These are phyloP conservation scores for Galagoides demidoff DNA, from an alignment of 2,797 vertebrate species.

Conservation along the genomic window DNA sequence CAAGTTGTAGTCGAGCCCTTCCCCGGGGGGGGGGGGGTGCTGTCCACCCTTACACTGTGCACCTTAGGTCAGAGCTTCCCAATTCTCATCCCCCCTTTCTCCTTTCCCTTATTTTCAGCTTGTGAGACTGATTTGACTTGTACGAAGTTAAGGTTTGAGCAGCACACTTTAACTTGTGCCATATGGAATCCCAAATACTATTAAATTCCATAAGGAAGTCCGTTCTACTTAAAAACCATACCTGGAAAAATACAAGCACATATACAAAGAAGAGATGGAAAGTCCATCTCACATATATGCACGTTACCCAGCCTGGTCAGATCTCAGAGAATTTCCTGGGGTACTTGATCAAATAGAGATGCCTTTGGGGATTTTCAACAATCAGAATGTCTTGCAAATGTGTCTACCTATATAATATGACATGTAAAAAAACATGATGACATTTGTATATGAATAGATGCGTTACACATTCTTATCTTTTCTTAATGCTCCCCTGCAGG, in stretches of 20 bases:
- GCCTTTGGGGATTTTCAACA: not conserved
- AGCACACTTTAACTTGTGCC: not conserved
- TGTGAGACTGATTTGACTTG: not conserved
- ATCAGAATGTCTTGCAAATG: not conserved
- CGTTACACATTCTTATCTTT: not conserved
- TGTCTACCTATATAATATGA: not conserved
- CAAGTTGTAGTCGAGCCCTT: too few species aligned
- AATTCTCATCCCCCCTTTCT: too few species aligned
- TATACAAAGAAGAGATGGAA: not conserved
- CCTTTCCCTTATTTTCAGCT: not conserved
- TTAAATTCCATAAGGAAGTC: not conserved
- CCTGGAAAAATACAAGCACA: not conserved
- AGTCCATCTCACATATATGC: not conserved
- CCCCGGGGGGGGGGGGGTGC: too few species aligned
- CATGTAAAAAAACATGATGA: not conserved
- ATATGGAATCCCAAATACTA: not conserved
- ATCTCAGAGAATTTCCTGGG: not conserved
- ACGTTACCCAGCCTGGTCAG: not conserved
- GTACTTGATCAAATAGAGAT: not conserved
- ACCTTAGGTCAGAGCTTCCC: too few species aligned
- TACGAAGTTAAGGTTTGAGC: not conserved
- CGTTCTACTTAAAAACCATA: not conserved
- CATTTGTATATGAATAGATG: not conserved
- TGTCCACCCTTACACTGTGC: too few species aligned
- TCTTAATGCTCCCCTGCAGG: not conserved